phyloP scores from a whole-genome alignment of 2,888 invertebrate species.

The Rapana venosa region DNA sequence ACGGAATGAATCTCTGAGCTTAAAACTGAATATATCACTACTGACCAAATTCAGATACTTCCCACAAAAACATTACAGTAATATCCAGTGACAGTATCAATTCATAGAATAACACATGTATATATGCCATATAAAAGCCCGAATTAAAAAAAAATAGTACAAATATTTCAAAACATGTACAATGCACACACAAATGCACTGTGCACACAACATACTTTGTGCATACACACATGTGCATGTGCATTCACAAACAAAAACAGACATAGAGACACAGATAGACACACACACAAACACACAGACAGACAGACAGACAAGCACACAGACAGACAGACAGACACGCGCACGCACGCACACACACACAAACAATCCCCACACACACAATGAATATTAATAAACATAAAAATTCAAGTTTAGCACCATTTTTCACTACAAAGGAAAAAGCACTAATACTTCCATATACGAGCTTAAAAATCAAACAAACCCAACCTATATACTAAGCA shows the following conservation, averaged over 20 bases:
- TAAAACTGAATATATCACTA: no score
- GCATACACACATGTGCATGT: slow-evolving; percentile 15
- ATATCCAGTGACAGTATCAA: no score
- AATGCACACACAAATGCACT: neutral
- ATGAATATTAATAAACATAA: neutral
- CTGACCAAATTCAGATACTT: neutral
- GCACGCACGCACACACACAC: neutral
- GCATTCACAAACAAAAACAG: slow-evolving; percentile 7
- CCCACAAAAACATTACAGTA: neutral
- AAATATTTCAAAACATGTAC: no score
- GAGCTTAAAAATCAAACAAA: no score
- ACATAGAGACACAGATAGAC: neutral
- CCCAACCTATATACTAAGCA: no score
- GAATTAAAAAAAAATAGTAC: no score
- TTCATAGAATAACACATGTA: no score
- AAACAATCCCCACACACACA: neutral
- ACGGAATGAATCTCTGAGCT: no score
- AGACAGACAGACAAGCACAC: neutral
- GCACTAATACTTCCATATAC: no score
- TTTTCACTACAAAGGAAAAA: no score
- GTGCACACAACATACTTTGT: neutral
- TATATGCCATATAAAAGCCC: no score
- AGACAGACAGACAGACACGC: neutral
- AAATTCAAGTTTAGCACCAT: no score
- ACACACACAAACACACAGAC: slow-evolving; percentile 21